A percentile compares a stretch with the other conserved stretches of the same genome.
Conservation (phyloP, 35 echinoderm and acorn worm genomes). For the Hemicentrotus pulcherrimus region DNA sequence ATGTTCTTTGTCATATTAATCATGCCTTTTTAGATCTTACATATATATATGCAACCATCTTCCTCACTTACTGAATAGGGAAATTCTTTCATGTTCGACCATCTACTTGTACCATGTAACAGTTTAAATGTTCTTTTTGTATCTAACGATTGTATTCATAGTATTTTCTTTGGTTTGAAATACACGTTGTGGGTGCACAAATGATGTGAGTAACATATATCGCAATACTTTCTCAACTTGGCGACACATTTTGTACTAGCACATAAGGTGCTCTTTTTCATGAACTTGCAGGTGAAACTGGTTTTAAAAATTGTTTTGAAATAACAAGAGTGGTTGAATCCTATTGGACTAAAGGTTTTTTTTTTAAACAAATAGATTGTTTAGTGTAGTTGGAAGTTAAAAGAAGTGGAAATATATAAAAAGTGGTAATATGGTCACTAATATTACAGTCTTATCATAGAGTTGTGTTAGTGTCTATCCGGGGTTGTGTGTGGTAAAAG, state of each 20-base stretch:
- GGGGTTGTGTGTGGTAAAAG: background rate
- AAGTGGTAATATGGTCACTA: background rate
- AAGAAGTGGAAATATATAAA: background rate
- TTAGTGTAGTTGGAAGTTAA: background rate
- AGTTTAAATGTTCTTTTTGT: background rate
- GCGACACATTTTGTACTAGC: background rate
- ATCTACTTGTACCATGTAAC: background rate
- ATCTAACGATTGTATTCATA: background rate
- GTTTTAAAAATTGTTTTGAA: background rate
- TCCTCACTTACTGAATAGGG: background rate
- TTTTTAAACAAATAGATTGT: background rate
- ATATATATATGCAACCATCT: slow-evolving; percentile 6
- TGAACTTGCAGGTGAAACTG: background rate
- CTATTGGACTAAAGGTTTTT: background rate
- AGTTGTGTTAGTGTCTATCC: background rate
- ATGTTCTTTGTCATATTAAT: background rate
- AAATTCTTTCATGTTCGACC: background rate
- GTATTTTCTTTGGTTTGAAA: background rate
- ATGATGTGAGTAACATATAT: background rate
- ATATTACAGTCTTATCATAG: background rate
- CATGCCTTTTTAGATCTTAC: background rate
- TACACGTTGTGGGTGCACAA: background rate
- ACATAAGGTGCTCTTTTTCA: background rate
- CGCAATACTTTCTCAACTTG: background rate
- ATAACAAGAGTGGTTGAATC: background rate